Evolutionary conservation across 2,113 vertebrate species (phyloP).

Genomic region (Brachypteracias leptosomus): DNA sequence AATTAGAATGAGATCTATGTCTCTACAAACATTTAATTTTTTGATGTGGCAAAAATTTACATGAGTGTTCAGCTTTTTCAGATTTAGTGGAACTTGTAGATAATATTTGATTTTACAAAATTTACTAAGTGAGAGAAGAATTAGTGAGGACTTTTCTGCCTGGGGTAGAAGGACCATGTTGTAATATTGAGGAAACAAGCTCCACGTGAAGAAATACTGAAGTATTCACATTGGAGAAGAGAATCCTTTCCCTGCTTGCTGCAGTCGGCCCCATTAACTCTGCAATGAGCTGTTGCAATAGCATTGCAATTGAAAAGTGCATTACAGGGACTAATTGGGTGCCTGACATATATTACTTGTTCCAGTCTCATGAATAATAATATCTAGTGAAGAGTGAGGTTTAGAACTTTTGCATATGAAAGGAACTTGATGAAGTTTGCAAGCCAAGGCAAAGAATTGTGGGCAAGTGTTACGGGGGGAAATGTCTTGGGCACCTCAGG

Average conservation of each 20-base stretch:
- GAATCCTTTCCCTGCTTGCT: neutral
- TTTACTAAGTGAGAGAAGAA: neutral
- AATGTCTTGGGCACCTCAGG: neutral
- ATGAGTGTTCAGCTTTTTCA: neutral
- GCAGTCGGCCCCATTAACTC: constrained; percentile 45
- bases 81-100: neutral
- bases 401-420: neutral
- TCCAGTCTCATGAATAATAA: constrained; percentile 9
- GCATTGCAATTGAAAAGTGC: constrained; percentile 8
- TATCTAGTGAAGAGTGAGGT: neutral
- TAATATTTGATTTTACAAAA: neutral
- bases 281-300: constrained; percentile 63
- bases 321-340: constrained; percentile 43
- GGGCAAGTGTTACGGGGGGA: neutral
- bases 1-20: neutral
- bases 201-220: constrained; percentile 36
- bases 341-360: constrained; percentile 4
- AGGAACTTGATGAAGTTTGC: neutral
- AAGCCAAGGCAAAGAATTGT: neutral
- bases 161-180: neutral
- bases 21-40: neutral
- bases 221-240: constrained; percentile 4
- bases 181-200: constrained; percentile 1
- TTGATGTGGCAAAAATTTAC: neutral
- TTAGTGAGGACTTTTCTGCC: constrained; percentile 11